These are phyloP conservation scores for Marasmarcha lunaedactyla DNA, from an alignment of 2,888 invertebrate genomes.

Conservation along the genomic window DNA sequence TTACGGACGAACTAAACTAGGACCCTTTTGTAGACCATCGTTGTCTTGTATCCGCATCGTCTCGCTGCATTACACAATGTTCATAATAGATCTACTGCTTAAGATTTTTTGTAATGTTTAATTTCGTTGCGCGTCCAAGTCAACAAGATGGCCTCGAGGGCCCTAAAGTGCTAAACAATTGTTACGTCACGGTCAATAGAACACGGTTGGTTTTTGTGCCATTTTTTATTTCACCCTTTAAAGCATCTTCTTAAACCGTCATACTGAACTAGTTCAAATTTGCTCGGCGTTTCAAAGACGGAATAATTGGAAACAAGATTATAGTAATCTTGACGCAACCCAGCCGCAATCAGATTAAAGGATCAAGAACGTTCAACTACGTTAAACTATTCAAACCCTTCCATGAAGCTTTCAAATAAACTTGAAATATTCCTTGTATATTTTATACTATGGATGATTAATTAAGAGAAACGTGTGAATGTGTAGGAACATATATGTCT, in stretches of 20 bases:
- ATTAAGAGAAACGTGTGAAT: no score
- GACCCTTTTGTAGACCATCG: background rate
- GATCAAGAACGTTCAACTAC: background rate
- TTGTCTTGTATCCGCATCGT: constrained; percentile 23
- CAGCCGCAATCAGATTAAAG: constrained; percentile 14
- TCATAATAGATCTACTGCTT: constrained; percentile 56
- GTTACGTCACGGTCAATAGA: constrained; percentile 67
- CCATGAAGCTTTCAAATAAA: no score
- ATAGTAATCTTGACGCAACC: constrained; percentile 15
- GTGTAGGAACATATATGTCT: no score
- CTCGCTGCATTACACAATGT: constrained; percentile 66
- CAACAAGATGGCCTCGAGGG: constrained; percentile 63
- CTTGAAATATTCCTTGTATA: no score
- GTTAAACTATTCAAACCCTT: background rate
- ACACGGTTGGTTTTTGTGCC: constrained; percentile 41
- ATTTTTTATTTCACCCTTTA: constrained; percentile 28
- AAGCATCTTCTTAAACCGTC: constrained; percentile 29
- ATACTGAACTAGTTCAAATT: constrained; percentile 34
- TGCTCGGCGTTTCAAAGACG: constrained; percentile 34
- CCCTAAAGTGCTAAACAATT: constrained; percentile 64
- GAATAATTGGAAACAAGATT: constrained; percentile 27
- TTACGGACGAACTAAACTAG: background rate
- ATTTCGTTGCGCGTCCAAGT: constrained; percentile 56
- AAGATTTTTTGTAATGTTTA: constrained; percentile 47
- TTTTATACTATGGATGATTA: no score